A percentile compares a stretch with the other conserved stretches of the same genome.
phyloP scores from a whole-genome alignment of 2,113 vertebrate species.

The Platysternon megacephalum region DNA sequence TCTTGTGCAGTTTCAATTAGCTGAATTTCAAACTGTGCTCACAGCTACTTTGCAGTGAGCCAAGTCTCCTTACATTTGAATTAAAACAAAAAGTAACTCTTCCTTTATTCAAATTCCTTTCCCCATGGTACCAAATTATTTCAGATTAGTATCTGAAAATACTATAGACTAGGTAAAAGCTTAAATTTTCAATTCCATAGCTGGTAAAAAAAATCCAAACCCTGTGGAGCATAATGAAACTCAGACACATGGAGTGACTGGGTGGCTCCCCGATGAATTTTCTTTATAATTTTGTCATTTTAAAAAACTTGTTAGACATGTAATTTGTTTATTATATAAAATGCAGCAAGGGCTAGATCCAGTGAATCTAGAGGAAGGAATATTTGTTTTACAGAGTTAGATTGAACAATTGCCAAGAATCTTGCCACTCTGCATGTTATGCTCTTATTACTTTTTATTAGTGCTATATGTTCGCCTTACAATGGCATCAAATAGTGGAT shows the following conservation, averaged over 20 bases:
- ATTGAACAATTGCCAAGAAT: rapidly evolving
- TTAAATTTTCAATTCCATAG: background rate
- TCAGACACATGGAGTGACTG: rapidly evolving
- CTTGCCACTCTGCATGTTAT: rapidly evolving
- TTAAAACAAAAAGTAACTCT: background rate
- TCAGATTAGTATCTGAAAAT: background rate
- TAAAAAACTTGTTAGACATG: background rate
- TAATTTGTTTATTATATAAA: background rate
- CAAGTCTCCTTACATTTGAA: background rate
- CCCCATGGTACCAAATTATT: background rate
- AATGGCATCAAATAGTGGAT: rapidly evolving
- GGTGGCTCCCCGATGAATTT: rapidly evolving
- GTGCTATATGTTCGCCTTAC: rapidly evolving
- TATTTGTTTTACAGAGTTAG: rapidly evolving
- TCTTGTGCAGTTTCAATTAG: background rate
- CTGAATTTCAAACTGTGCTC: background rate
- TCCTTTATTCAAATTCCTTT: background rate
- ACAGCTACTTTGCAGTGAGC: background rate
- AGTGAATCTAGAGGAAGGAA: rapidly evolving
- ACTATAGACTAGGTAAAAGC: no score
- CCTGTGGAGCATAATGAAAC: rapidly evolving
- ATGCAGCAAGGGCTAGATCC: no score
- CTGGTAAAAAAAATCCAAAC: no score
- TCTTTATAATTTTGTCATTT: rapidly evolving
- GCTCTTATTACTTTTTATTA: rapidly evolving